Conservation (phyloP, 2,797 vertebrate species). For the Poecilia picta region DNA sequence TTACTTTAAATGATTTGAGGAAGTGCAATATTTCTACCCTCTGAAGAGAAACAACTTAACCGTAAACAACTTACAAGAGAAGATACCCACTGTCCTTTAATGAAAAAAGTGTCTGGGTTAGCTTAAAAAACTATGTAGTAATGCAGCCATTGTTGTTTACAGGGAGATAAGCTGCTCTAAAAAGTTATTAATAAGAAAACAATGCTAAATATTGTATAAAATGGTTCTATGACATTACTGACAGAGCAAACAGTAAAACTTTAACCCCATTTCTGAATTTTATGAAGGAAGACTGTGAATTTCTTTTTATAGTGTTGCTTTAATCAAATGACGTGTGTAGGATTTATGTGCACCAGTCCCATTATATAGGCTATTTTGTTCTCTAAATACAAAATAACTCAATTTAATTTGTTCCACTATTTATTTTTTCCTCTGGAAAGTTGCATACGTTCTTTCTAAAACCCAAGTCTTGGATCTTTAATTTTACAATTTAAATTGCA, state of each 20-base stretch:
- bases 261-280: background rate
- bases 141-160: background rate
- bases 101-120: background rate
- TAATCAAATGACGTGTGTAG: background rate
- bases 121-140: background rate
- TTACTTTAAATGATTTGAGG: slow-evolving; percentile 20
- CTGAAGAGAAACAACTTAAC: background rate
- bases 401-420: background rate
- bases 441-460: background rate
- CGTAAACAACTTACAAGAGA: background rate
- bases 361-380: background rate
- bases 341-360: background rate
- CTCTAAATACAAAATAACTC: background rate
- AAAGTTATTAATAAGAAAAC: background rate
- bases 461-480: background rate
- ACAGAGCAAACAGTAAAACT: background rate
- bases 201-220: background rate
- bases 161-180: background rate
- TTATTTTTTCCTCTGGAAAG: background rate
- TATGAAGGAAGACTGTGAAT: background rate
- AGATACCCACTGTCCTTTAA: background rate
- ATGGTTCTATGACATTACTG: no score
- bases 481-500: background rate
- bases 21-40: slow-evolving; percentile 5
- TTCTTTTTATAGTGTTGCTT: background rate